These are phyloP conservation scores for Lepus americanus DNA, from an alignment of 2,113 vertebrate genomes.

Conservation along the genomic window DNA sequence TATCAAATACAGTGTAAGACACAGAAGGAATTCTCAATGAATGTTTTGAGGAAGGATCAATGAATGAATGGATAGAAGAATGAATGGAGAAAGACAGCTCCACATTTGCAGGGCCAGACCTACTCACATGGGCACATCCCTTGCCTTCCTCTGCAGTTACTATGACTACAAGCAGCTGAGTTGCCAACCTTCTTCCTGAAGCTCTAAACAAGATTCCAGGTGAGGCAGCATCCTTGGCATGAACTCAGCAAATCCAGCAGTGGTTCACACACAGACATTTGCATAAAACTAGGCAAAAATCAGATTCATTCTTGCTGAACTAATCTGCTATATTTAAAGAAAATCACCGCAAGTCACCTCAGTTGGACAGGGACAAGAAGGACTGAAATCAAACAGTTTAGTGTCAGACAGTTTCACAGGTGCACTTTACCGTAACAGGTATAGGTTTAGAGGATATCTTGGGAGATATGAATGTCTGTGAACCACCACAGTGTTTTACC, in stretches of 20 bases:
- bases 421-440: not conserved
- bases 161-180: slow-evolving; percentile 77
- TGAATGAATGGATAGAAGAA: slow-evolving; percentile 57
- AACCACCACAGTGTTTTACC: not conserved
- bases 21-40: not conserved
- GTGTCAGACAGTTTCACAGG: not conserved
- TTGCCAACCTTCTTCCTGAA: slow-evolving; percentile 77
- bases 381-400: slow-evolving; percentile 37
- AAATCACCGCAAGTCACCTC: not conserved
- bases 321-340: slow-evolving; percentile 59
- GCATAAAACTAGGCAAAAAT: slow-evolving; percentile 73
- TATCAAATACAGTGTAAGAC: not conserved
- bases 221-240: slow-evolving; percentile 77
- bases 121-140: not conserved
- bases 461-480: not conserved
- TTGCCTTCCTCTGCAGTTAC: slow-evolving; percentile 68
- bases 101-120: not conserved
- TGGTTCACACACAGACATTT: slow-evolving; percentile 54
- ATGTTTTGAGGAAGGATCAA: slow-evolving; percentile 21
- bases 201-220: slow-evolving; percentile 79
- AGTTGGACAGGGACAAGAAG: not conserved
- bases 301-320: slow-evolving; percentile 70
- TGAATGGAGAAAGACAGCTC: slow-evolving; percentile 47
- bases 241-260: slow-evolving; percentile 53
- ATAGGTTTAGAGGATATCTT: not conserved